Conservation (phyloP, 2,888 invertebrate species). For the Zele albiditarsus region DNA sequence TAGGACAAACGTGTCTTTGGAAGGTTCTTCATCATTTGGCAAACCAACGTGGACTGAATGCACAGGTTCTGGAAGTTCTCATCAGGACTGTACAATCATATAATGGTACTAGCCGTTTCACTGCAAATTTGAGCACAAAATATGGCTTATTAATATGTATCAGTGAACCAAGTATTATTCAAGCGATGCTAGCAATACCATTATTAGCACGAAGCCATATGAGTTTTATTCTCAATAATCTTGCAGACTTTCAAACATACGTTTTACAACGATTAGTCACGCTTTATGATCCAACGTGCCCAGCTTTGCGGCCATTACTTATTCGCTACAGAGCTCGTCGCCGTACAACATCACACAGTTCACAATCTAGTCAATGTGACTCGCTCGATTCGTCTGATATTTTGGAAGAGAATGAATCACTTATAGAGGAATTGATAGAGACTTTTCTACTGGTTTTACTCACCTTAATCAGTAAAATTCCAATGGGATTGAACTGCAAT, state of each 20-base stretch:
- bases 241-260: conserved; percentile 74
- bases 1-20: conserved; percentile 79
- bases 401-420: conserved; percentile 64
- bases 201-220: conserved; percentile 70
- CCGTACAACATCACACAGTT: conserved; percentile 70
- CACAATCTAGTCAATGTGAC: conserved; percentile 74
- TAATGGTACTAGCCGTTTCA: conserved; percentile 53
- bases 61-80: conserved; percentile 76
- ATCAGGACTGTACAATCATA: conserved; percentile 71
- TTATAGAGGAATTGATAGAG: conserved; percentile 74
- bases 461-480: conserved; percentile 71
- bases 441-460: conserved; percentile 74
- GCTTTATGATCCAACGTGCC: conserved; percentile 79
- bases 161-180: conserved; percentile 71
- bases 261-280: conserved; percentile 74
- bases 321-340: conserved; percentile 68
- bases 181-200: conserved; percentile 74
- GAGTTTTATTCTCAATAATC: conserved; percentile 75
- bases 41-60: conserved; percentile 75
- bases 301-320: conserved; percentile 73
- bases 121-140: conserved; percentile 56
- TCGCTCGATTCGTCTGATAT: conserved; percentile 72
- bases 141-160: conserved; percentile 74
- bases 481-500: conserved; percentile 58
- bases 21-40: conserved; percentile 76